Evolutionary conservation across 2,888 invertebrate species (phyloP).

Genomic region (Ischnura elegans): DNA sequence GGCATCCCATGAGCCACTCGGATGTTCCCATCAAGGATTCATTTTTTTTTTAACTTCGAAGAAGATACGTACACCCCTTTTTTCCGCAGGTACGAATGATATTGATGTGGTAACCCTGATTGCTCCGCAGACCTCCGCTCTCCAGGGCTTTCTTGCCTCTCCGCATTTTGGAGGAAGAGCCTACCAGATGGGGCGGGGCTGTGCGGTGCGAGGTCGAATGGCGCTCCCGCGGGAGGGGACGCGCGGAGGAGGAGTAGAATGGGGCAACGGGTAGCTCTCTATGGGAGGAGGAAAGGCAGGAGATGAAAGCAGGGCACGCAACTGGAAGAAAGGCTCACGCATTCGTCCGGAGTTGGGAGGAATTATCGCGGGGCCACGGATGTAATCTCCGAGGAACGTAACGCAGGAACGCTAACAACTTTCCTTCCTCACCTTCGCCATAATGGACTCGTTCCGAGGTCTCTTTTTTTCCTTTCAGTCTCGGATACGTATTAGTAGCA

Average conservation of each 20-base stretch:
- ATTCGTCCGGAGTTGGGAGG: neutral
- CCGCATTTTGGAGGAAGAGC: neutral
- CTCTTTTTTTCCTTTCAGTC: neutral
- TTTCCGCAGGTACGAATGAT: neutral
- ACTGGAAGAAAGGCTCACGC: neutral
- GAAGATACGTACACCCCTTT: neutral
- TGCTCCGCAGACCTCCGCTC: slow-evolving; percentile 30
- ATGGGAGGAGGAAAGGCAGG: neutral
- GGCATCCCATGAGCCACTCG: neutral
- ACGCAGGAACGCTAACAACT: neutral
- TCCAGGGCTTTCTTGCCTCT: slow-evolving; percentile 38
- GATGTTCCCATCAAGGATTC: neutral
- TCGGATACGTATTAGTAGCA: too few species aligned
- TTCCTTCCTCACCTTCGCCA: neutral
- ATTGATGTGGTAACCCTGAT: slow-evolving; percentile 53
- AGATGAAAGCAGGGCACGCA: neutral
- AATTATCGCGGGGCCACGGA: neutral
- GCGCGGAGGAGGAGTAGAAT: neutral
- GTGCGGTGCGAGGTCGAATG: too few species aligned
- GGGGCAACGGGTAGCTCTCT: neutral
- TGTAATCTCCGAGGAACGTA: slow-evolving; percentile 20
- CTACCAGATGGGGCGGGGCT: neutral
- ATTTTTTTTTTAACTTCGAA: neutral
- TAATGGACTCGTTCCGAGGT: too few species aligned
- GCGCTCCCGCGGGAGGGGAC: neutral